phyloP scores from a whole-genome alignment of 1,140 invertebrate genomes.

The Micrasema minimum region DNA sequence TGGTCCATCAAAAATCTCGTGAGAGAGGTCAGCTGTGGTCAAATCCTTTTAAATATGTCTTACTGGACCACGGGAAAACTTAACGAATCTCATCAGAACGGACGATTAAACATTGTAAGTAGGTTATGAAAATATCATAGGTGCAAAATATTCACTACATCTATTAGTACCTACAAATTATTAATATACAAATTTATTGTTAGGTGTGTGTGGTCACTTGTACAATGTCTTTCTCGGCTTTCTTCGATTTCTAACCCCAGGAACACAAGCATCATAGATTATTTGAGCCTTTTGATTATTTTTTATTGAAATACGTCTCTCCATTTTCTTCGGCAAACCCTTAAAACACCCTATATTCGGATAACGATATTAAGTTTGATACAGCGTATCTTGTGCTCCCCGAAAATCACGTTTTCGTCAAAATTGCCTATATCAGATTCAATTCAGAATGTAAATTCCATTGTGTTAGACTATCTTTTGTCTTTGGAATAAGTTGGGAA shows the following conservation, averaged over 20 bases:
- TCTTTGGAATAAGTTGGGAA: slow-evolving; percentile 17
- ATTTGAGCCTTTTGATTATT: background rate
- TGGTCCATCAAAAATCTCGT: slow-evolving; percentile 21
- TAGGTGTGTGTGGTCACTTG: too few relatives aligned
- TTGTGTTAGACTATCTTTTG: slow-evolving; percentile 18
- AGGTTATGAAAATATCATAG: too few relatives aligned
- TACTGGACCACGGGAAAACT: background rate
- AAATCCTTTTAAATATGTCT: background rate
- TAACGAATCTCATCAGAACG: background rate
- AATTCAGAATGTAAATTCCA: background rate
- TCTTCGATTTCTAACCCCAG: background rate
- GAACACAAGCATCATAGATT: background rate
- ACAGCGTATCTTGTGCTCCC: too few relatives aligned
- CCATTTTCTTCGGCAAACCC: background rate
- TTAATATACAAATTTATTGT: too few relatives aligned
- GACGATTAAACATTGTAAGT: too few relatives aligned
- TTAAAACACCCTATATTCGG: background rate
- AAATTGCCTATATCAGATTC: slow-evolving; percentile 3
- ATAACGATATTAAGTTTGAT: background rate
- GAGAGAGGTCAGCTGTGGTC: slow-evolving; percentile 16
- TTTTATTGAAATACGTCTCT: background rate
- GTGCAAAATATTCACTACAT: too few relatives aligned
- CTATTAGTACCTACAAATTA: too few relatives aligned
- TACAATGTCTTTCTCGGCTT: background rate
- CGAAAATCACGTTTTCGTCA: background rate